Evolutionary conservation across 2,113 vertebrate genomes (phyloP).

Genomic region (Lophura nycthemera): DNA sequence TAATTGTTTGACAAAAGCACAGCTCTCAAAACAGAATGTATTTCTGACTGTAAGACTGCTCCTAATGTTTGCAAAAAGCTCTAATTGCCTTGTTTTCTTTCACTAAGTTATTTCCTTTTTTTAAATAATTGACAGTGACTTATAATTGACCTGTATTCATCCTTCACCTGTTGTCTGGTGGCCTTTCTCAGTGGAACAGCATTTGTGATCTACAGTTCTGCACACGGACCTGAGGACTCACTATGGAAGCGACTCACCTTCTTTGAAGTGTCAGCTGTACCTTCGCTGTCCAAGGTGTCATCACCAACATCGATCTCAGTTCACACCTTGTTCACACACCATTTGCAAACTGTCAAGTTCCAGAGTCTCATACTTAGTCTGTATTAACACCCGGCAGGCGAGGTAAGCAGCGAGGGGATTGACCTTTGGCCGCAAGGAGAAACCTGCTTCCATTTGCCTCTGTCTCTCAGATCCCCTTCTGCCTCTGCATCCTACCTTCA

Average conservation of each 20-base stretch:
- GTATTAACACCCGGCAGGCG: no score
- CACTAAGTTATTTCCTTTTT: background rate
- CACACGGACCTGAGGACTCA: background rate
- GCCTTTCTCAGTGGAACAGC: background rate
- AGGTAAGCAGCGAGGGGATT: no score
- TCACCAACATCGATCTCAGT: background rate
- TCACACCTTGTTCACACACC: no score
- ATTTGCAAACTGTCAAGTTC: no score
- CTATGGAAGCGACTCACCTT: background rate
- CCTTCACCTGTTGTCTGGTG: background rate
- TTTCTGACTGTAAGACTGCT: background rate
- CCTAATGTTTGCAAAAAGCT: background rate
- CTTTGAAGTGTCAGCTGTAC: background rate
- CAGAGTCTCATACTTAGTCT: no score
- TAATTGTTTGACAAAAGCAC: background rate
- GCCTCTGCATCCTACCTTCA: no score
- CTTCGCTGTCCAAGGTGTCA: background rate
- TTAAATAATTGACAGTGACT: background rate
- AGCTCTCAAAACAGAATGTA: background rate
- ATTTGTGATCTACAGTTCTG: background rate
- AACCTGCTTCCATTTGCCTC: no score
- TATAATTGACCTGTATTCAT: no score
- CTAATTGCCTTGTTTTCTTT: background rate
- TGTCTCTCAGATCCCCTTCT: no score
- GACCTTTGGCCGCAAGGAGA: no score